Base-by-base conservation (phyloP, 1,140 invertebrate genomes). In the Phymorhynchus buccinoides region DNA sequence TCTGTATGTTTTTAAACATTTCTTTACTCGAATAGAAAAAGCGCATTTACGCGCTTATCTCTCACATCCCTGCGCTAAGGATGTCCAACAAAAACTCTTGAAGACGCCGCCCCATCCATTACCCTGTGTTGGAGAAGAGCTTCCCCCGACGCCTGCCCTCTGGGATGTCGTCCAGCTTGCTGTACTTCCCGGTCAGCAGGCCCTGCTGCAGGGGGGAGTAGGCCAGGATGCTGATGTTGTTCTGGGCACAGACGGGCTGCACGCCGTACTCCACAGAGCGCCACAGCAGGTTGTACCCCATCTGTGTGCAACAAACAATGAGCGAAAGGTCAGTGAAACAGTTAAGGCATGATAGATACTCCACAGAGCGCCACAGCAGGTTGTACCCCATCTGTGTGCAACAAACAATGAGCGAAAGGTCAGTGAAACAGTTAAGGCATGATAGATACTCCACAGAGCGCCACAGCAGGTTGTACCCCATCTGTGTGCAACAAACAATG, bases 121-220 rank as follows among this genome's bases (percentile, higher is more conserved):
- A 83, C 81, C 35, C 66, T 14, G 35, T 71, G n/a, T 83, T 66
- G 56, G 83, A 83, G 80, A 92, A 92, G 0, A 92, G 88, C 84
- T 91, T 91, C 1, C 89, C 89, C 78, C 91, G 80, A 41, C 90
- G 86, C 12, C 92, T 79, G 1, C 92, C 91, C 62, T 89, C 86
- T 16, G 92, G 92, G 14, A 92, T 85, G 84, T 92, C 91, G 27
- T 89, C 88, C 3, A 88, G 68, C 9, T 83, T 88, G 18, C 83
- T 75, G 85, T 88, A 93, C 75, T 89, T 89, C 4, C 92, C 92
- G 71, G 87, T 88, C 18, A 93, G 88, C 1, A 93, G 86, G 3
- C 92, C 92, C 83, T 93, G 92, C 83, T 93, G 92, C 30, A 93
- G 86, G 9, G 92, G 91, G 27, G 91, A 92, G 85, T 93, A 93